Evolutionary conservation across 1,140 invertebrate genomes (phyloP), one percentile per base, ranked within the genome.

Genomic region (Pseudomyrmex cubaensis): DNA sequence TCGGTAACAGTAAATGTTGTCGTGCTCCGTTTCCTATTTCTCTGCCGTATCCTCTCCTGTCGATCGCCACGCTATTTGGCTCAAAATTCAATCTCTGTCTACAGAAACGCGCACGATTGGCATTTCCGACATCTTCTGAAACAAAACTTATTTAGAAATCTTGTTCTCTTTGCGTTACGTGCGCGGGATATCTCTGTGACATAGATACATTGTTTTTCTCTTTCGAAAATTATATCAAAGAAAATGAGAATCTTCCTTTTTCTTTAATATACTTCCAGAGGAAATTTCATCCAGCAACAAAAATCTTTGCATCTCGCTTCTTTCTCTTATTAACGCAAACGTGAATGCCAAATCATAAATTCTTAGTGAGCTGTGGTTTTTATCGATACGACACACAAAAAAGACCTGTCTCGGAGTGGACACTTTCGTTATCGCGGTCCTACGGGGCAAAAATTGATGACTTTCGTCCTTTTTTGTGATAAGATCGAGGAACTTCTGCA

Each of bases 51-150:
- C 61, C 10, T 66, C 25, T 22, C 48, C 20, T n/a, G 35, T 64
- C 10, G n/a, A 35, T 35, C 46, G 3, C 2, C 7, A 44, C 0
- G 44, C 66, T 22, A 44, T 54, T 77, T 35, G 35, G 5, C n/a
- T 48, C 8, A 77, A 67, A 77, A 77, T 77, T 77, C 62, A 66
- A 76, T 76, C 73, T 76, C 48, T 8, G 35, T 9, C 35, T 7
- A 5, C 35, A 35, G 35, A 48, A 56, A 75, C 48, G 62, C 44
- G 20, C 62, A n/a, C 66, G 25, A 77, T 66, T 48, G 64, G 62
- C 66, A 54, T 56, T 25, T 66, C 59, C 20, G 72, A 5, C 20
- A 44, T 44, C 61, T 54, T 20, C 13, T 17, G 13, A 54, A 22
- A 64, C 63, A 46, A 63, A 15, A 64, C 35, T 50, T 1, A 2